phyloP scores from a whole-genome alignment of 2,888 invertebrate genomes.

The Synanthedon formicaeformis region DNA sequence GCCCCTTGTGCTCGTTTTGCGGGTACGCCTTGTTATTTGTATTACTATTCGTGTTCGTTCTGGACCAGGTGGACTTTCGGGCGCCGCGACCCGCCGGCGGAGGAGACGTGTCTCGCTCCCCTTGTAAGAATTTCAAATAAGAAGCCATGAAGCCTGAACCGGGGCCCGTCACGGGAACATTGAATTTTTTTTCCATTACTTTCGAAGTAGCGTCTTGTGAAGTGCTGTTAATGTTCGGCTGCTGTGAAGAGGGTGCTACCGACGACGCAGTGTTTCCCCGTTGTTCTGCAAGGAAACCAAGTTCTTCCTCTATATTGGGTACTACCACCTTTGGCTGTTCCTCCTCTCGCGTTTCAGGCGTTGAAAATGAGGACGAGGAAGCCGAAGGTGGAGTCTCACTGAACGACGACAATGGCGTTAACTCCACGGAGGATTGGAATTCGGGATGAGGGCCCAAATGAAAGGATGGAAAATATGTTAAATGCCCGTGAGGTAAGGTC shows the following conservation, averaged over 20 bases:
- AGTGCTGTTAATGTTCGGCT: slow-evolving; percentile 58
- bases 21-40: slow-evolving; percentile 47
- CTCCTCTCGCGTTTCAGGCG: slow-evolving; percentile 73
- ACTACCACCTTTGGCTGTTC: slow-evolving; percentile 87
- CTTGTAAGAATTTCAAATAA: slow-evolving; percentile 86
- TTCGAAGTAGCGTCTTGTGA: slow-evolving; percentile 62
- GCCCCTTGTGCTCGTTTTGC: slow-evolving; percentile 48
- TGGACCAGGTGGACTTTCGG: slow-evolving; percentile 76
- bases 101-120: slow-evolving; percentile 84
- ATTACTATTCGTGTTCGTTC: slow-evolving; percentile 52
- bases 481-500: slow-evolving; percentile 77
- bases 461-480: slow-evolving; percentile 83
- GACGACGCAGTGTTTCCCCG: slow-evolving; percentile 62
- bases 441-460: slow-evolving; percentile 79
- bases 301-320: slow-evolving; percentile 89
- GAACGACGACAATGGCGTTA: slow-evolving; percentile 72
- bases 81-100: slow-evolving; percentile 78
- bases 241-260: slow-evolving; percentile 66
- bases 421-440: slow-evolving; percentile 74
- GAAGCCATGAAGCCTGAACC: slow-evolving; percentile 88
- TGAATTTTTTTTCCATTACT: slow-evolving; percentile 73
- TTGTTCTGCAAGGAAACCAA: slow-evolving; percentile 81
- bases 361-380: slow-evolving; percentile 68
- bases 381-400: slow-evolving; percentile 71
- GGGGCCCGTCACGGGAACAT: slow-evolving; percentile 70